Conservation (phyloP, 2,797 vertebrate species). For the Decapterus maruadsi region DNA sequence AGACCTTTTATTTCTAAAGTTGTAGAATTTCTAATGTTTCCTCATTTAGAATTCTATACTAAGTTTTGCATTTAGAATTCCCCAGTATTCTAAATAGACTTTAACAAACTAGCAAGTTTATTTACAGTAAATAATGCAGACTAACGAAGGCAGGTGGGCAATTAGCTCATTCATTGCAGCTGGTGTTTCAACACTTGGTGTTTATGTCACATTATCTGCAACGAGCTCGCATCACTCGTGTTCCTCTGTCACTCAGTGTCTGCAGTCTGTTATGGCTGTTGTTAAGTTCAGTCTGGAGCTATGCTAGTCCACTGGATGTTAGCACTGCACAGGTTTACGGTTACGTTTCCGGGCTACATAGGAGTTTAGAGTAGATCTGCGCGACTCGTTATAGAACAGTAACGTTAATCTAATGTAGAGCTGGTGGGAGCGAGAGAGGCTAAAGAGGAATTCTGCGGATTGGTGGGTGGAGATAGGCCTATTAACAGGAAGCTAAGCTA, state of each 20-base stretch:
- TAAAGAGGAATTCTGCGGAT: background rate
- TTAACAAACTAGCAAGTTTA: background rate
- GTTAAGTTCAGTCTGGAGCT: background rate
- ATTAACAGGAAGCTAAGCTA: conserved; percentile 19
- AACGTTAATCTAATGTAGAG: conserved; percentile 3
- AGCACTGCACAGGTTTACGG: background rate
- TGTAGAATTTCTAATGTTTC: too few relatives aligned
- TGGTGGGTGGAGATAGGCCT: conserved; percentile 3
- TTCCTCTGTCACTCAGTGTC: too few relatives aligned
- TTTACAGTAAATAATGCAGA: background rate
- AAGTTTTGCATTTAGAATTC: too few relatives aligned
- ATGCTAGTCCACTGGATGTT: background rate
- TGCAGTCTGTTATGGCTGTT: too few relatives aligned
- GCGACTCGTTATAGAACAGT: background rate
- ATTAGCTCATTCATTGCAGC: background rate
- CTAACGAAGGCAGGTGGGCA: background rate
- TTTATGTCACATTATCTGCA: background rate
- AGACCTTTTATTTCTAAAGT: too few relatives aligned
- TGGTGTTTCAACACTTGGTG: background rate
- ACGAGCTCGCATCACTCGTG: background rate
- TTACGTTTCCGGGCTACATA: background rate
- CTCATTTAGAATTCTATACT: too few relatives aligned
- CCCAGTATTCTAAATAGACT: background rate
- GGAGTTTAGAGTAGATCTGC: too few relatives aligned
- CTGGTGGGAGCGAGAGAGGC: background rate